Evolutionary conservation across 1,140 invertebrate genomes (phyloP).

Genomic region (Brachionus manjavacas): DNA sequence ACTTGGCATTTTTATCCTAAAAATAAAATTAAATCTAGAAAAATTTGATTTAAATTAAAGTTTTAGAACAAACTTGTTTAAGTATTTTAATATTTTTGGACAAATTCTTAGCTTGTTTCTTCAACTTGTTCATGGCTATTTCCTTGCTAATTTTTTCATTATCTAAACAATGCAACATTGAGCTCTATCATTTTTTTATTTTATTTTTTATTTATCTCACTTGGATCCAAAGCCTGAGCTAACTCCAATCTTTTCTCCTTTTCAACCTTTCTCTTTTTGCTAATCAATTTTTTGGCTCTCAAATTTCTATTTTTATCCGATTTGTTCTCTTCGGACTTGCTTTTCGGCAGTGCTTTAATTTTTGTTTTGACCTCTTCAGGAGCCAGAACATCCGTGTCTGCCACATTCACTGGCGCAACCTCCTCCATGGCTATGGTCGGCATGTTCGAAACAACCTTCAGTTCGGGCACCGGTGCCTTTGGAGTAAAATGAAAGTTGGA

Average conservation of each 20-base stretch:
- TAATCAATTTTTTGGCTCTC: slow-evolving; percentile 36
- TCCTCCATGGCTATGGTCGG: slow-evolving; percentile 89
- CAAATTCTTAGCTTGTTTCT: slow-evolving; percentile 39
- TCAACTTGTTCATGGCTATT: slow-evolving; percentile 39
- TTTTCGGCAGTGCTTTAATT: slow-evolving; percentile 21
- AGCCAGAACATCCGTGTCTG: slow-evolving; percentile 77
- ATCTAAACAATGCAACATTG: background rate
- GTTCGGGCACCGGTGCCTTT: slow-evolving; percentile 70
- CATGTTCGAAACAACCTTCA: slow-evolving; percentile 83
- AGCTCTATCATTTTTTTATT: background rate
- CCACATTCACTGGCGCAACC: slow-evolving; percentile 79
- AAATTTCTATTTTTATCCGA: slow-evolving; percentile 24
- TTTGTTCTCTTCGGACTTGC: slow-evolving; percentile 29
- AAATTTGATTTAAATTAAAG: background rate
- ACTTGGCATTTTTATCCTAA: slow-evolving; percentile 31
- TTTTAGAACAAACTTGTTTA: background rate
- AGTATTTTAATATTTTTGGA: slow-evolving; percentile 39
- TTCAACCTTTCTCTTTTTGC: background rate
- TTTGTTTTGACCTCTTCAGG: slow-evolving; percentile 83
- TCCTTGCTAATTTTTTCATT: slow-evolving; percentile 29
- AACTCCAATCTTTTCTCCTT: slow-evolving; percentile 19
- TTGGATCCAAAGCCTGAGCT: slow-evolving; percentile 37
- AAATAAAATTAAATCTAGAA: background rate
- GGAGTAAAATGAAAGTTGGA: slow-evolving; percentile 91
- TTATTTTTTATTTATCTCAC: background rate